Evolutionary conservation across 2,113 vertebrate genomes (phyloP).

Genomic region (Passer domesticus): DNA sequence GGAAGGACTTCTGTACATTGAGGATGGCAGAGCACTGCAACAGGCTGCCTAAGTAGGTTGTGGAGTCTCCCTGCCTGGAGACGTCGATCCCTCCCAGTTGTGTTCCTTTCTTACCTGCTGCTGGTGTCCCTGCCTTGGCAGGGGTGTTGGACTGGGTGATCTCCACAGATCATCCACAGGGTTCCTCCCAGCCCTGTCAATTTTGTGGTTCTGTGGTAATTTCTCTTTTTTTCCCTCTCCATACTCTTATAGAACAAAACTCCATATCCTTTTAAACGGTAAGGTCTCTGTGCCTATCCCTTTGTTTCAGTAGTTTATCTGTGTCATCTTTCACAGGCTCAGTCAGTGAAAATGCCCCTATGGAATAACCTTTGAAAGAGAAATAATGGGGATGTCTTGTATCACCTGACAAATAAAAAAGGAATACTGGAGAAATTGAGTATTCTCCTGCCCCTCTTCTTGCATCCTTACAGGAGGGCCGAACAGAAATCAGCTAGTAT

Average conservation of each 20-base stretch:
- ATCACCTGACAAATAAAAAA: neutral
- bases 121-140: neutral
- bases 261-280: neutral
- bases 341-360: neutral
- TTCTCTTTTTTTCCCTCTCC: neutral
- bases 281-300: neutral
- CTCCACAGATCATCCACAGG: neutral
- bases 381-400: neutral
- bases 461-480: neutral
- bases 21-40: neutral
- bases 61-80: neutral
- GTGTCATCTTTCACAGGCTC: neutral
- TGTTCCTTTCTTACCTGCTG: neutral
- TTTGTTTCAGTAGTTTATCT: neutral
- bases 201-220: neutral
- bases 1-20: neutral
- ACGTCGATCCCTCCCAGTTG: neutral
- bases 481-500: neutral
- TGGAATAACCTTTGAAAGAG: neutral
- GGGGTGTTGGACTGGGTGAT: neutral
- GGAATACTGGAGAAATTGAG: neutral
- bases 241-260: neutral
- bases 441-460: neutral
- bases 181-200: neutral
- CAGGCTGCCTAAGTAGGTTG: neutral